Percentiles rank a stretch among this genome's conserved stretches.
These are phyloP conservation scores for Rallus crepitans DNA, from an alignment of 2,797 vertebrate species.

Conservation along the genomic window DNA sequence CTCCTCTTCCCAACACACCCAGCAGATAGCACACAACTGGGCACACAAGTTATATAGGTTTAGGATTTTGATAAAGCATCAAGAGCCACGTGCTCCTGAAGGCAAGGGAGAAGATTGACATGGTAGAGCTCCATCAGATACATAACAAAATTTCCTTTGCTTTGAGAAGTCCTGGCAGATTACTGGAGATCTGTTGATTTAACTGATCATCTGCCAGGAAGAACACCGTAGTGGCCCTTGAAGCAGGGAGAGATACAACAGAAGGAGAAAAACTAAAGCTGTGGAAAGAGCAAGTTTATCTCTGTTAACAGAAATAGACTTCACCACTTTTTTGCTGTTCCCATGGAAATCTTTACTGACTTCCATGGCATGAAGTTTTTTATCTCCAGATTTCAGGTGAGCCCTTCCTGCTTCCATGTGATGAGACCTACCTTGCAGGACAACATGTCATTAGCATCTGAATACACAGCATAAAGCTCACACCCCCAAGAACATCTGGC, in stretches of 20 bases:
- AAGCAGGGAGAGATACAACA: not conserved
- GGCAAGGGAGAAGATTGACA: not conserved
- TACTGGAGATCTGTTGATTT: not conserved
- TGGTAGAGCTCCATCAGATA: not conserved
- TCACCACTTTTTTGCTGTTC: not conserved
- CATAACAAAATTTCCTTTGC: not conserved
- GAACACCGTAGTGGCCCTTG: not conserved
- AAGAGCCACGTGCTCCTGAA: not conserved
- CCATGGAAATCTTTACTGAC: not conserved
- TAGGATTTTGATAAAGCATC: not conserved
- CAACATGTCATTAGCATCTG: not conserved
- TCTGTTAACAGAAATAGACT: not conserved
- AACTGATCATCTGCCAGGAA: not conserved
- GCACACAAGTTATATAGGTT: not conserved
- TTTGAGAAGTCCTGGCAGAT: not conserved
- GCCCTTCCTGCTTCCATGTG: not conserved
- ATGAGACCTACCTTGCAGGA: not conserved
- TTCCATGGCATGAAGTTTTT: not conserved
- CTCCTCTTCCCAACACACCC: not conserved
- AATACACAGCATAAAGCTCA: not conserved
- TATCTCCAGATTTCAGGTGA: not conserved
- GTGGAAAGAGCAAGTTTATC: not conserved
- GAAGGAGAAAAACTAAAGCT: not conserved
- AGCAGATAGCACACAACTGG: not conserved
- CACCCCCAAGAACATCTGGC: not conserved